phyloP scores from a whole-genome alignment of 2,888 invertebrate genomes.

The Agonopterix alstromeriana region DNA sequence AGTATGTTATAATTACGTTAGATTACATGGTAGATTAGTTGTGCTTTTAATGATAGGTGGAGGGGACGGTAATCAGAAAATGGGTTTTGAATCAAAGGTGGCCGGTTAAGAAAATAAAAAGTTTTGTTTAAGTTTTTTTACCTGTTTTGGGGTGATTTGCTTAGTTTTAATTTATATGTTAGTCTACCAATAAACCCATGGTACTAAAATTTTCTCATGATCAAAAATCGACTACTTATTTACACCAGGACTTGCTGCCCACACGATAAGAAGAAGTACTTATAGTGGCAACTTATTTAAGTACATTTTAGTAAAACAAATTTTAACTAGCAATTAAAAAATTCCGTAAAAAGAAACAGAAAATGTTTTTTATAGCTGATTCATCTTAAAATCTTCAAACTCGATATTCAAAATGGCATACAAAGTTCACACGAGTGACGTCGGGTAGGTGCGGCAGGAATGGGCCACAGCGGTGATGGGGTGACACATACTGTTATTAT shows the following conservation, averaged over 20 bases:
- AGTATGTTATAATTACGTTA: conserved; percentile 69
- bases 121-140: no score
- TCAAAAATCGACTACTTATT: no score
- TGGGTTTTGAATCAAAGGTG: neutral
- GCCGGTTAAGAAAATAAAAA: neutral
- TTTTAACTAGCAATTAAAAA: neutral
- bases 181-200: no score
- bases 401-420: conserved; percentile 50
- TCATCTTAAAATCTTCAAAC: conserved; percentile 4
- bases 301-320: no score
- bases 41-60: conserved; percentile 50
- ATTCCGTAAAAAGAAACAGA: neutral
- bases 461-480: conserved; percentile 59
- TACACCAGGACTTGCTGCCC: no score
- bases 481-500: conserved; percentile 72
- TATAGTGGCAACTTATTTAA: no score
- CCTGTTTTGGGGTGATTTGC: no score
- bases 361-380: neutral
- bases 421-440: conserved; percentile 49
- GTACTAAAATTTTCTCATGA: no score
- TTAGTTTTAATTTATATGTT: no score
- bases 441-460: conserved; percentile 51
- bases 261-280: no score
- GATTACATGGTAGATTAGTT: conserved; percentile 56
- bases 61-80: conserved; percentile 9